phyloP scores from a whole-genome alignment of 2,888 invertebrate species.

The Chesias legatella region DNA sequence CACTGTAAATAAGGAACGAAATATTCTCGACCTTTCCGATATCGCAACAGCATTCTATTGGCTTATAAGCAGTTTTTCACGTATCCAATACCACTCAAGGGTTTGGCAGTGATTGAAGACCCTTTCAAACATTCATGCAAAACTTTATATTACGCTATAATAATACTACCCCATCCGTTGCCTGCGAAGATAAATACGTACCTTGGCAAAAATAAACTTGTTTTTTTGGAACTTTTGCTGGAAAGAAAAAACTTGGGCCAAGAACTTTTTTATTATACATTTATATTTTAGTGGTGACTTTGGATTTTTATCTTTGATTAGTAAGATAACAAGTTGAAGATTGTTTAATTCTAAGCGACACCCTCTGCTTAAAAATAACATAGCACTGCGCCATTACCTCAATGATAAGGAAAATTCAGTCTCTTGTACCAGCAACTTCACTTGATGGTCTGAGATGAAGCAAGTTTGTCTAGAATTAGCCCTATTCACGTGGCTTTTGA shows the following conservation, averaged over 20 bases:
- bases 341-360: not conserved
- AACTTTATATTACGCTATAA: constrained; percentile 16
- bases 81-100: constrained; percentile 17
- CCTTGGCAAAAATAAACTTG: not conserved
- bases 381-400: too few relatives aligned
- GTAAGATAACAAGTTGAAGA: too few relatives aligned
- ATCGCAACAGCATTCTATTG: constrained; percentile 10
- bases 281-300: too few relatives aligned
- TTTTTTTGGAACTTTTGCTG: not conserved
- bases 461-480: too few relatives aligned
- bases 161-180: constrained; percentile 11
- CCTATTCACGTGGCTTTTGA: too few relatives aligned
- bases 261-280: too few relatives aligned
- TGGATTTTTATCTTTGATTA: too few relatives aligned
- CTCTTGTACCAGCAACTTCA: too few relatives aligned
- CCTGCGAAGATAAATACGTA: constrained; percentile 8
- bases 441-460: too few relatives aligned
- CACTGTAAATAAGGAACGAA: constrained; percentile 3
- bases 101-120: constrained; percentile 23
- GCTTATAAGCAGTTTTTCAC: constrained; percentile 17
- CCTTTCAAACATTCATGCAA: constrained; percentile 15
- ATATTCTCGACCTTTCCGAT: constrained; percentile 9
- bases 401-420: too few relatives aligned
- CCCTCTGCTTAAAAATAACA: too few relatives aligned
- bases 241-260: not conserved